Conservation (phyloP, 1,140 invertebrate genomes). For the Brachionus asplanchnoidis region DNA sequence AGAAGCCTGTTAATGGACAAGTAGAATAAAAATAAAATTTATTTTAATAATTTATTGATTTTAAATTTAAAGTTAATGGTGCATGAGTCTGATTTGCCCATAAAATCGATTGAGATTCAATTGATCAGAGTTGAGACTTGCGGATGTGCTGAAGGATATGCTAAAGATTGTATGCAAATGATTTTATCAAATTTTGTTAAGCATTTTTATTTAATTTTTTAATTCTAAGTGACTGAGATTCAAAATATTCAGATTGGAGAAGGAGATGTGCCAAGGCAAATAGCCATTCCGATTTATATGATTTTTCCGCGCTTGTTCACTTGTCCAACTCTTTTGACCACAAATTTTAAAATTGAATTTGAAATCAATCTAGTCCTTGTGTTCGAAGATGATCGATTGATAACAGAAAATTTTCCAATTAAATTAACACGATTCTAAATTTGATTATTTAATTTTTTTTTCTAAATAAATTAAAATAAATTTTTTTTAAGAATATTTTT, state of each 20-base stretch:
- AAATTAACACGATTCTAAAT: conserved; percentile 59
- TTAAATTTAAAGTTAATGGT: conserved; percentile 62
- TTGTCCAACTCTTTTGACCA: conserved; percentile 80
- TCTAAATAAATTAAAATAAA: background rate
- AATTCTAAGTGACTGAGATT: conserved; percentile 79
- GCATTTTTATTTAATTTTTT: background rate
- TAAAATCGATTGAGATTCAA: conserved; percentile 90
- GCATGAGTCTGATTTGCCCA: conserved; percentile 70
- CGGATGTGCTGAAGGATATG: conserved; percentile 87
- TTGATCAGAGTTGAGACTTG: conserved; percentile 89
- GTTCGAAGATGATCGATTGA: conserved; percentile 84
- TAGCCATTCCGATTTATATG: conserved; percentile 87
- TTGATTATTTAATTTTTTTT: background rate
- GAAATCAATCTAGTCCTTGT: conserved; percentile 88
- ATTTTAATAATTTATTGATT: conserved; percentile 42
- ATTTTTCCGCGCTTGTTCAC: conserved; percentile 89
- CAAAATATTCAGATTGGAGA: conserved; percentile 95
- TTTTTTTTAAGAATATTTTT: background rate
- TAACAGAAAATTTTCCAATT: conserved; percentile 93
- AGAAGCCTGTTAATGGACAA: conserved; percentile 80
- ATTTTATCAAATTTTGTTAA: too few species aligned
- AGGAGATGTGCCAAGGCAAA: conserved; percentile 74
- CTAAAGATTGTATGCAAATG: conserved; percentile 71
- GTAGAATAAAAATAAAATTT: conserved; percentile 55
- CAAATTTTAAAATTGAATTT: conserved; percentile 95